Evolutionary conservation across 2,113 vertebrate genomes (phyloP).

Genomic region (Campylorhamphus procurvoides): DNA sequence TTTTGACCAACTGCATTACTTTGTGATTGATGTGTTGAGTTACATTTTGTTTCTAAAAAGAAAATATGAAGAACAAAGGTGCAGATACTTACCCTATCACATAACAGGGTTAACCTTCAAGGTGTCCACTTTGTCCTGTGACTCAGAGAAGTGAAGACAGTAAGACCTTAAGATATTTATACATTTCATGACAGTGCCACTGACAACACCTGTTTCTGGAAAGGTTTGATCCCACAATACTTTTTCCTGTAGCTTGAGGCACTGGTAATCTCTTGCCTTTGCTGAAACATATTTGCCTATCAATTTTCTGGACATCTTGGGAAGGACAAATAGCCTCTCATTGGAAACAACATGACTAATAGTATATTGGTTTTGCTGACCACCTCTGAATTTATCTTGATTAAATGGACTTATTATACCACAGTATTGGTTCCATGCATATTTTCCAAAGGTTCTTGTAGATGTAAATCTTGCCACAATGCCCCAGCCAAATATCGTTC

Average conservation of each 20-base stretch:
- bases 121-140: neutral
- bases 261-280: neutral
- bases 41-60: neutral
- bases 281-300: neutral
- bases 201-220: neutral
- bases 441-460: constrained; percentile 19
- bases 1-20: neutral
- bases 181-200: fast-evolving
- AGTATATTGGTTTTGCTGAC: neutral
- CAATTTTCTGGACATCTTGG: neutral
- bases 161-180: neutral
- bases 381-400: neutral
- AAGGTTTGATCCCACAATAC: neutral
- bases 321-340: neutral
- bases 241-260: neutral
- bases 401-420: neutral
- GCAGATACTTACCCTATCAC: neutral
- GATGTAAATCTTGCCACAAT: constrained; percentile 11
- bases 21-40: neutral
- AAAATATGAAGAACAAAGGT: neutral
- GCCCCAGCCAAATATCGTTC: neutral
- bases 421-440: neutral
- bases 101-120: neutral
- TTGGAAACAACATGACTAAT: neutral
- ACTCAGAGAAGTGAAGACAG: neutral